A percentile compares a stretch with the other conserved stretches of the same genome.
phyloP scores from a whole-genome alignment of 2,888 invertebrate genomes.

The Lasioglossum pauxillum region DNA sequence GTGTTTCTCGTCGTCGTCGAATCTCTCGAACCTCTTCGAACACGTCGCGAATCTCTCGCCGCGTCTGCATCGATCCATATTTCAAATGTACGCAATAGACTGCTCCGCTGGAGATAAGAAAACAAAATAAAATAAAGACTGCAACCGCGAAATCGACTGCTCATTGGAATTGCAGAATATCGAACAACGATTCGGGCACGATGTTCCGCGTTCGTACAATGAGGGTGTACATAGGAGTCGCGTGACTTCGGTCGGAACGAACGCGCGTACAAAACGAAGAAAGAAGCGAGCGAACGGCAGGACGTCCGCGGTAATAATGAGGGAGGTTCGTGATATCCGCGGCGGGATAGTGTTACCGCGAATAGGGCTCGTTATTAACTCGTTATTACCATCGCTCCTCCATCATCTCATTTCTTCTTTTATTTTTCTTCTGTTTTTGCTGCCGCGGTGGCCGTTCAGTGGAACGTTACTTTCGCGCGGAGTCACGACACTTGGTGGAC shows the following conservation, averaged over 20 bases:
- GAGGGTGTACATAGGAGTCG: constrained; percentile 27
- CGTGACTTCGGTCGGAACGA: constrained; percentile 33
- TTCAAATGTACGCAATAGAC: constrained; percentile 13
- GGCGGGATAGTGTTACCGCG: constrained; percentile 25
- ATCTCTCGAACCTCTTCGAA: neutral
- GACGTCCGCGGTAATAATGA: constrained; percentile 43
- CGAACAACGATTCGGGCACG: constrained; percentile 18
- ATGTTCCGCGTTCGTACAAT: neutral
- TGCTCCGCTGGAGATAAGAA: neutral
- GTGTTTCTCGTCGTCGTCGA: neutral
- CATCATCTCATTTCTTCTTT: constrained; percentile 14
- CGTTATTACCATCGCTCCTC: constrained; percentile 40
- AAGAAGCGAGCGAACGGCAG: constrained; percentile 11
- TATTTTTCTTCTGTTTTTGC: neutral
- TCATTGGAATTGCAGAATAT: constrained; percentile 19
- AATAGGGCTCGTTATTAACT: constrained; percentile 22
- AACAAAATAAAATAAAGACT: constrained; percentile 42
- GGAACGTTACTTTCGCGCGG: neutral
- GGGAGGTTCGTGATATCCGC: constrained; percentile 35
- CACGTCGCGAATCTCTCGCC: neutral
- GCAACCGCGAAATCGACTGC: constrained; percentile 33
- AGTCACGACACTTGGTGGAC: neutral
- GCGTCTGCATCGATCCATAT: constrained; percentile 13
- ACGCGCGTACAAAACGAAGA: constrained; percentile 10
- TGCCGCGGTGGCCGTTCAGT: neutral